Evolutionary conservation across 2,888 invertebrate species (phyloP).

Genomic region (Macrosiphum euphorbiae): DNA sequence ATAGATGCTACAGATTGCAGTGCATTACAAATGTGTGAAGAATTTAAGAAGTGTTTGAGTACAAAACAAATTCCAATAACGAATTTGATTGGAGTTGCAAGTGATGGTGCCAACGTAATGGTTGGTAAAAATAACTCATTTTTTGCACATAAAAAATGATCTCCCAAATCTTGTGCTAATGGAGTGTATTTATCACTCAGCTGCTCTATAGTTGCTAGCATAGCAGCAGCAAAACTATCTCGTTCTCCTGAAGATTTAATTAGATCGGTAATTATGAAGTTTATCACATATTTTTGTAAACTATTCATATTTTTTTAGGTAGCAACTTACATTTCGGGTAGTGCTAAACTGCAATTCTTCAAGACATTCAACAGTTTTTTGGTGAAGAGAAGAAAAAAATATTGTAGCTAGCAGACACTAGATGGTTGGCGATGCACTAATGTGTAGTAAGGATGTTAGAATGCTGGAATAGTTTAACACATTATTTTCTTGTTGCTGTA

Average conservation of each 20-base stretch:
- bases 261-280: background rate
- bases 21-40: too few species aligned
- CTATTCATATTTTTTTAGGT: background rate
- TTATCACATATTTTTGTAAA: background rate
- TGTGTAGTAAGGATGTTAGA: conserved; percentile 7
- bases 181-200: background rate
- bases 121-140: too few species aligned
- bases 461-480: background rate
- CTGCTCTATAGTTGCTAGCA: background rate
- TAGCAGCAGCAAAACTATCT: background rate
- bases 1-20: too few species aligned
- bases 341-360: conserved; percentile 12
- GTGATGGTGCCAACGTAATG: too few species aligned
- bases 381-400: background rate
- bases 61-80: too few species aligned
- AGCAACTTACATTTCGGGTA: background rate
- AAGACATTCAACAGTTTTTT: background rate
- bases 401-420: conserved; percentile 4
- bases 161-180: too few species aligned
- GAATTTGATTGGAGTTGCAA: too few species aligned
- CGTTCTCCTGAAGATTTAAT: background rate
- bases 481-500: too few species aligned
- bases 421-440: conserved; percentile 32
- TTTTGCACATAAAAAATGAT: too few species aligned
- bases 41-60: too few species aligned